These are phyloP conservation scores for Nerophis ophidion DNA, from an alignment of 2,113 vertebrate species.

Conservation along the genomic window DNA sequence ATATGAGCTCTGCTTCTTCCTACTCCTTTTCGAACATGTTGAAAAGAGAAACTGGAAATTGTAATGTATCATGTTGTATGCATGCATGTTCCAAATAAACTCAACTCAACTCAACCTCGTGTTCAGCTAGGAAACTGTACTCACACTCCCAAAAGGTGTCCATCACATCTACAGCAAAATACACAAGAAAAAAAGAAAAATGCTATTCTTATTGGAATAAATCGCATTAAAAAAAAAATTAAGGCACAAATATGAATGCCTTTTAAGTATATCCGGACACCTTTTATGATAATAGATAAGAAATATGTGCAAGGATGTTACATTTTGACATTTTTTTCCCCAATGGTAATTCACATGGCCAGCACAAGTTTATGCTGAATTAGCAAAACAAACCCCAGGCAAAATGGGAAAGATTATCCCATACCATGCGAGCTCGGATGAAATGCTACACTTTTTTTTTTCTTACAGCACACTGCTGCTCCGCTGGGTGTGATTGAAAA, in stretches of 20 bases:
- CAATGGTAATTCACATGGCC: slow-evolving; percentile 72
- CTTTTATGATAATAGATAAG: slow-evolving; percentile 58
- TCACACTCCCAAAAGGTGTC: slow-evolving; percentile 60
- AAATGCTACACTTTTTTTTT: slow-evolving; percentile 69
- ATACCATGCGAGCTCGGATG: slow-evolving; percentile 68
- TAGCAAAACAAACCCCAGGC: slow-evolving; percentile 78
- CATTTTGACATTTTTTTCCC: slow-evolving; percentile 57
- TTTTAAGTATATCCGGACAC: slow-evolving; percentile 48
- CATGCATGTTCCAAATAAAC: too few species aligned
- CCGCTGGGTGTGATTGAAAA: slow-evolving; percentile 76
- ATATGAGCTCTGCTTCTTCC: too few species aligned
- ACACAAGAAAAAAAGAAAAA: background rate
- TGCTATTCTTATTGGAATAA: too few species aligned
- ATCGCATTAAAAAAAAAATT: too few species aligned
- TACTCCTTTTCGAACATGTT: too few species aligned
- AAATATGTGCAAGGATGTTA: slow-evolving; percentile 59
- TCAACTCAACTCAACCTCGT: too few species aligned
- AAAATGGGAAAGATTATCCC: slow-evolving; percentile 75
- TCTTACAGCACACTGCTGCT: slow-evolving; percentile 69
- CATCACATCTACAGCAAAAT: slow-evolving; percentile 36
- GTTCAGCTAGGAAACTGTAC: slow-evolving; percentile 46
- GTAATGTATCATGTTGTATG: too few species aligned
- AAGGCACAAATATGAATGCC: background rate
- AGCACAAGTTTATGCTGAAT: slow-evolving; percentile 76
- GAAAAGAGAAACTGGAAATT: too few species aligned